Conservation (phyloP, 2,113 vertebrate species). For the Ageneiosus marmoratus region DNA sequence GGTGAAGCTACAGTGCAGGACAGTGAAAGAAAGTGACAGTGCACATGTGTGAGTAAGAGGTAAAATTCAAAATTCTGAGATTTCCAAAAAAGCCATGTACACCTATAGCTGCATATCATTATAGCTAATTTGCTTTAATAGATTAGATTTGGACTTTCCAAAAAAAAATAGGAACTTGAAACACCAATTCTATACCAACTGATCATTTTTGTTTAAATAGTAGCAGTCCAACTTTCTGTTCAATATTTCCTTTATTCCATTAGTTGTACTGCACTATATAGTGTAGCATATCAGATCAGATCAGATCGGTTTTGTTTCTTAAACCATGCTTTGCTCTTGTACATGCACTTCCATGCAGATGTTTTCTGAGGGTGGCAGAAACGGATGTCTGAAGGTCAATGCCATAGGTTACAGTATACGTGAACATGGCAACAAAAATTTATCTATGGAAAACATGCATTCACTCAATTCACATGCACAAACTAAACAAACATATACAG, state of each 20-base stretch:
- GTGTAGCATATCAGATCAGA: neutral
- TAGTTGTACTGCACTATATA: conserved; percentile 5
- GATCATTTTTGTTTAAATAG: neutral
- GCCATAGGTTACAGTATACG: conserved; percentile 33
- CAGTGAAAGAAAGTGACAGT: conserved; percentile 52
- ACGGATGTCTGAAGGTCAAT: conserved; percentile 2
- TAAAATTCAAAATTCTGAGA: conserved; percentile 3
- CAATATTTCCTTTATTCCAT: neutral
- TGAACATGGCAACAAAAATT: conserved; percentile 40
- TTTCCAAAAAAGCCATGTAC: conserved; percentile 26
- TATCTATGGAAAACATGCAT: conserved; percentile 29
- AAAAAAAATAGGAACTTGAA: neutral
- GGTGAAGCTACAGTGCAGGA: conserved; percentile 68
- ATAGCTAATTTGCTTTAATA: neutral
- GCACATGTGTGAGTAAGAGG: neutral
- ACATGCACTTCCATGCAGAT: conserved; percentile 8
- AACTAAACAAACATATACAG: conserved; percentile 28
- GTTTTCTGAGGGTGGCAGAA: neutral
- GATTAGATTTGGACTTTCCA: neutral
- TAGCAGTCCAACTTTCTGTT: neutral
- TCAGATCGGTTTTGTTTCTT: neutral
- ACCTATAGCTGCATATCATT: conserved; percentile 35
- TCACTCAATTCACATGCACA: neutral
- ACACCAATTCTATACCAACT: too few species aligned
- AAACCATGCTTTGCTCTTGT: neutral